These are phyloP conservation scores for Haplotaxodon microlepis DNA, from an alignment of 2,113 vertebrate species.

Conservation along the genomic window DNA sequence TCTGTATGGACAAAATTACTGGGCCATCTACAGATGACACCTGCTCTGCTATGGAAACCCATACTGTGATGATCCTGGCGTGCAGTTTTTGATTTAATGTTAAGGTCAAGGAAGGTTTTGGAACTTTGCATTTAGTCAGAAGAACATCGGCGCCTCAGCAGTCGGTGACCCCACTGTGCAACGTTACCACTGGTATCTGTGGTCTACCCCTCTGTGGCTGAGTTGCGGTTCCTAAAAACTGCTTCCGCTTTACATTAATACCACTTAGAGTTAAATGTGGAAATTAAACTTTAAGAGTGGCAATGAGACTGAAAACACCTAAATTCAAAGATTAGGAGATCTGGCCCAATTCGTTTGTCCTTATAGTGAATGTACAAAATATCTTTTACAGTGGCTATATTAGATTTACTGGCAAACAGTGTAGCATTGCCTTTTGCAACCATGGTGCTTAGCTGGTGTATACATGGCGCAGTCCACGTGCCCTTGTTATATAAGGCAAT, in stretches of 20 bases:
- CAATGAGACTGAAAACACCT: background rate
- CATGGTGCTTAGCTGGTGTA: background rate
- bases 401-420: background rate
- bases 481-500: background rate
- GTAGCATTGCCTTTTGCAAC: background rate
- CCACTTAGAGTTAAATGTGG: background rate
- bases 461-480: rapidly evolving
- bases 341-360: background rate
- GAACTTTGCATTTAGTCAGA: background rate
- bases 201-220: background rate
- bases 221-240: background rate
- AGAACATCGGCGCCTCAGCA: background rate
- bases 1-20: background rate
- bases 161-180: background rate
- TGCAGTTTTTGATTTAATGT: background rate
- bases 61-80: background rate
- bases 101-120: background rate
- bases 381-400: background rate
- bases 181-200: background rate
- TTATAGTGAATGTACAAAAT: background rate
- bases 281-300: background rate
- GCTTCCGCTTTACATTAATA: background rate
- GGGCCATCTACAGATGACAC: background rate
- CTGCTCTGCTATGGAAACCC: background rate
- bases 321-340: background rate